A percentile compares a stretch with the other conserved stretches of the same genome.
Evolutionary conservation across 2,888 invertebrate species (phyloP).

Genomic region (Metalampra italica): DNA sequence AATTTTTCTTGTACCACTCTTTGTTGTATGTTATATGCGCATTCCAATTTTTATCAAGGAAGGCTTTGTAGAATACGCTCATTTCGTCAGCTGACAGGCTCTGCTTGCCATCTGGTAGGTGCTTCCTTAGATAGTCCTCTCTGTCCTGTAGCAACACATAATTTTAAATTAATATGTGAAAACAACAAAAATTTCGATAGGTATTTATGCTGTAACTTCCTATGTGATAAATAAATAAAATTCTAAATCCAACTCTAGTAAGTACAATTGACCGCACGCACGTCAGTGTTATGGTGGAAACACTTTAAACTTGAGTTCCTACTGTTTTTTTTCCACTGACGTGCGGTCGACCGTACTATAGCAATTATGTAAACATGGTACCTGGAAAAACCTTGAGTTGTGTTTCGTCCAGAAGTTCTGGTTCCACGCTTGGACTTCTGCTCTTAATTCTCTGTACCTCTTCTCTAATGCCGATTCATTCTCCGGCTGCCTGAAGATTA

Average conservation of each 20-base stretch:
- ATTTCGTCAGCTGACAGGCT: constrained; percentile 88
- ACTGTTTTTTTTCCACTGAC: too few relatives aligned
- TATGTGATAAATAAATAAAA: too few relatives aligned
- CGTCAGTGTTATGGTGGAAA: too few relatives aligned
- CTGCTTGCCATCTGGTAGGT: constrained; percentile 65
- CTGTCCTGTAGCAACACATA: constrained; percentile 62
- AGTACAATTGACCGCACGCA: too few relatives aligned
- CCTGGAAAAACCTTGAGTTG: constrained; percentile 85
- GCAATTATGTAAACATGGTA: constrained; percentile 24
- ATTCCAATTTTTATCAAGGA: constrained; percentile 89
- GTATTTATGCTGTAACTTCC: too few relatives aligned
- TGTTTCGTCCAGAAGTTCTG: constrained; percentile 90
- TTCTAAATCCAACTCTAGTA: too few relatives aligned
- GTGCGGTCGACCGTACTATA: too few relatives aligned
- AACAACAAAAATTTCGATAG: neutral
- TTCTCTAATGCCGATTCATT: constrained; percentile 84
- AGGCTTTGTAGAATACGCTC: constrained; percentile 92
- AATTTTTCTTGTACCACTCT: constrained; percentile 90
- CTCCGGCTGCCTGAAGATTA: constrained; percentile 80
- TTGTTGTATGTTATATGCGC: constrained; percentile 87
- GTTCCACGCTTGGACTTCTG: constrained; percentile 89
- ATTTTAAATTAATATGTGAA: constrained; percentile 5
- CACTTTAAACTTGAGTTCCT: too few relatives aligned
- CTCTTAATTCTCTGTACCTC: constrained; percentile 80
- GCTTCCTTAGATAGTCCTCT: constrained; percentile 74